Evolutionary conservation across 2,888 invertebrate species (phyloP).

Genomic region (Macropis europaea): DNA sequence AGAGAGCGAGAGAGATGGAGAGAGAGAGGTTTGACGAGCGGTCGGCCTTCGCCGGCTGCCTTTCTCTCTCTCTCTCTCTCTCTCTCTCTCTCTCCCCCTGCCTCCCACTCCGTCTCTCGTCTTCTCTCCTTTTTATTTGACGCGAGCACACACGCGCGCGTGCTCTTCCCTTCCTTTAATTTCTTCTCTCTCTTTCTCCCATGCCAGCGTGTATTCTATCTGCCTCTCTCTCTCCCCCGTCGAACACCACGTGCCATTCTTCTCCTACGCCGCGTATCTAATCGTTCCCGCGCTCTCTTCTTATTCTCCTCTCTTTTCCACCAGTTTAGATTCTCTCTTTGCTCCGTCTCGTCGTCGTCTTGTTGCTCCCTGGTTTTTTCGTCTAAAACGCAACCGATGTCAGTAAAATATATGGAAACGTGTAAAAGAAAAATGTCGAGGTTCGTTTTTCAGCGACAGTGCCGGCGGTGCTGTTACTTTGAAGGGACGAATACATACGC

Average conservation of each 20-base stretch:
- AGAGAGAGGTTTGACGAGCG: conserved; percentile 65
- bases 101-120: not conserved
- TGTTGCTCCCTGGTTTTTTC: not conserved
- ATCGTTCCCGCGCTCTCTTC: conserved; percentile 22
- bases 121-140: conserved; percentile 6
- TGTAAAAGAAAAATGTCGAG: not conserved
- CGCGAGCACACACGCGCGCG: conserved; percentile 11
- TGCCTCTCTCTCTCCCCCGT: not conserved
- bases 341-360: not conserved
- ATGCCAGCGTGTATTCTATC: no score
- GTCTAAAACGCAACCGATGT: not conserved
- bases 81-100: not conserved
- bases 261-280: conserved; percentile 34
- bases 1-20: no score
- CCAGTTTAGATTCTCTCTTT: not conserved
- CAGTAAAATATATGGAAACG: not conserved
- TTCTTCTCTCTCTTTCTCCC: not conserved
- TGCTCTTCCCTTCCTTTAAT: conserved; percentile 11
- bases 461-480: not conserved
- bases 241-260: conserved; percentile 27
- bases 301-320: not conserved
- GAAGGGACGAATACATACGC: not conserved
- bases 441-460: no score
- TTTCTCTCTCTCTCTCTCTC: conserved; percentile 12
- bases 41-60: conserved; percentile 61